phyloP scores from a whole-genome alignment of 2,113 vertebrate genomes.

The Pedionomus torquatus region DNA sequence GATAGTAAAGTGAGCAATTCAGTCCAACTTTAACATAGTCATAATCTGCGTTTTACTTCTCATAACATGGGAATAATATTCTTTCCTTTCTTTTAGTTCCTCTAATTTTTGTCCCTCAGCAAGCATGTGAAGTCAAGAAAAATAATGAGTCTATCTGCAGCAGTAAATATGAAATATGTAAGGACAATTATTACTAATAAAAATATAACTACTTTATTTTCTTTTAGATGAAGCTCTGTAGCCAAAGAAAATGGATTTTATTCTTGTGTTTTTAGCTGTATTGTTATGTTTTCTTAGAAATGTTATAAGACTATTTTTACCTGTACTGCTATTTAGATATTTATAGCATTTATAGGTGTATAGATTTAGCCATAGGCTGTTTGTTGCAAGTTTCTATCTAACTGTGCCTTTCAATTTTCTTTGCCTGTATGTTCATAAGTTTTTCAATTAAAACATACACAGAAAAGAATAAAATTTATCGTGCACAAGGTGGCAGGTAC shows the following conservation, averaged over 20 bases:
- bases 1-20: neutral
- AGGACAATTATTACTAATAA: neutral
- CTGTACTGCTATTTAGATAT: neutral
- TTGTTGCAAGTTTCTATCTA: neutral
- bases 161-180: neutral
- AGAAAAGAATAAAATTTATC: neutral
- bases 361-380: neutral
- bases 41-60: neutral
- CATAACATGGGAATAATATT: neutral
- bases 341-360: neutral
- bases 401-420: neutral
- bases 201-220: neutral
- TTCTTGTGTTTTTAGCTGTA: neutral
- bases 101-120: neutral
- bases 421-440: neutral
- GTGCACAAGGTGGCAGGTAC: neutral
- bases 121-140: neutral
- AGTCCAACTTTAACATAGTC: neutral
- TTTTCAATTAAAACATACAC: neutral
- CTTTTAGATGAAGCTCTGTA: neutral
- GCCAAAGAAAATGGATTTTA: neutral
- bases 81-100: neutral
- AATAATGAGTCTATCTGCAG: neutral
- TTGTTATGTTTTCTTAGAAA: neutral
- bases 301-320: neutral